A percentile compares a stretch with the other conserved stretches of the same genome.
Conservation (phyloP, 2,113 vertebrate species). For the Phylloscopus whistleri region DNA sequence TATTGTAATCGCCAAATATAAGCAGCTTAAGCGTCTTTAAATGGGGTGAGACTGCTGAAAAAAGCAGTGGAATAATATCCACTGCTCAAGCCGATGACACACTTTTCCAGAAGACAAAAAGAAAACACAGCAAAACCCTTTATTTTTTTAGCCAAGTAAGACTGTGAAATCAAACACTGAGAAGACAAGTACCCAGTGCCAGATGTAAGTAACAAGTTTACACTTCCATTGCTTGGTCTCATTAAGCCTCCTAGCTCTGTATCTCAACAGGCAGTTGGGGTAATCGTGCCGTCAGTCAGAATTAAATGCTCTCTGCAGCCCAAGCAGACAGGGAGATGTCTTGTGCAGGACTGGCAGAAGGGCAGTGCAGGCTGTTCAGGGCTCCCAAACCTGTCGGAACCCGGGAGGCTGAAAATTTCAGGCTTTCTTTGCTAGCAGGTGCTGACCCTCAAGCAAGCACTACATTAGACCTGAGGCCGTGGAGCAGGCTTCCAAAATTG, state of each 20-base stretch:
- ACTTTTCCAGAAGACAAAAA: not conserved
- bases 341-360: not conserved
- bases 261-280: not conserved
- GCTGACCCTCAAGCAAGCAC: not conserved
- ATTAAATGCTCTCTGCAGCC: not conserved
- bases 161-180: conserved; percentile 4
- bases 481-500: not conserved
- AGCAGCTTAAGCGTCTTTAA: conserved; percentile 20
- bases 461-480: not conserved
- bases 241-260: not conserved
- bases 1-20: not conserved
- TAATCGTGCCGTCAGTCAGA: not conserved
- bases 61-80: not conserved
- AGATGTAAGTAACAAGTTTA: not conserved
- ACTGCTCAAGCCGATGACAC: not conserved
- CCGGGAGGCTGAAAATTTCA: not conserved
- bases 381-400: not conserved
- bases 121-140: not conserved
- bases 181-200: not conserved
- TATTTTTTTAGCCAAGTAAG: not conserved
- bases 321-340: not conserved
- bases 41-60: not conserved
- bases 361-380: accelerated
- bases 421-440: not conserved
- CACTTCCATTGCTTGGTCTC: not conserved